Base-by-base conservation (phyloP, 1,140 invertebrate species). In the Platyscapa corneri region DNA sequence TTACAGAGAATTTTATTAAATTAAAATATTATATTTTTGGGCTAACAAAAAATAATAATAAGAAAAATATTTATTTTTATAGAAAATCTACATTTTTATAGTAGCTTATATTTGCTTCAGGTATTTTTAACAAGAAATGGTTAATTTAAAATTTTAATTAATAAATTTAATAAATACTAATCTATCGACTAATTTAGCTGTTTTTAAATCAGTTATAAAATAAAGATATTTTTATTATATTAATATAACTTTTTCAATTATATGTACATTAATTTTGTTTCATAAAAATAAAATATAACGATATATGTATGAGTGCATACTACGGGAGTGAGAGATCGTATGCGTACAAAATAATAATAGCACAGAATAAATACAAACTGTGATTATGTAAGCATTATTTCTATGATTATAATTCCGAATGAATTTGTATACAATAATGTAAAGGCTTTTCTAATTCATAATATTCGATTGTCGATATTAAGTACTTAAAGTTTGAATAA, bases 381-480 rank as follows among this genome's bases (percentile, higher is more conserved):
- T 37, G 67, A 70, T 70, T 70, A 70, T 32, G 67, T 32, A 70
- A 70, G 32, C 34, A 70, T 70, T 70, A 70, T 37, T 70, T 37
- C 34, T 70, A 23, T 16, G 18, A 70, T 37, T 18, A 70, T 37
- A 70, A 70, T 70, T 70, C 67, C 34, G 20, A 37, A 70, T 70
- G 32, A 16, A 3, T 37, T 37, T 37, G 67, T 37, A 20, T 34
- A 37, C 1, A 70, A 70, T 70, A 37, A 70, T 70, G 34, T 70
- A 70, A 70, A 32, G 32, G 1, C 37, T 70, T 32, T 3, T 70
- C 37, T 20, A 70, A 67, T 67, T 37, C 18, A 18, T 37, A 3
- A 67, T 67, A 70, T 70, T 70, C 67, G 37, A 70, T 37, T 23
- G 32, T 23, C 20, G 8, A 10, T 37, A 16, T 67, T 67, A 67